Base-by-base conservation (phyloP, 2,888 invertebrate genomes). In the Corythucha ciliata region DNA sequence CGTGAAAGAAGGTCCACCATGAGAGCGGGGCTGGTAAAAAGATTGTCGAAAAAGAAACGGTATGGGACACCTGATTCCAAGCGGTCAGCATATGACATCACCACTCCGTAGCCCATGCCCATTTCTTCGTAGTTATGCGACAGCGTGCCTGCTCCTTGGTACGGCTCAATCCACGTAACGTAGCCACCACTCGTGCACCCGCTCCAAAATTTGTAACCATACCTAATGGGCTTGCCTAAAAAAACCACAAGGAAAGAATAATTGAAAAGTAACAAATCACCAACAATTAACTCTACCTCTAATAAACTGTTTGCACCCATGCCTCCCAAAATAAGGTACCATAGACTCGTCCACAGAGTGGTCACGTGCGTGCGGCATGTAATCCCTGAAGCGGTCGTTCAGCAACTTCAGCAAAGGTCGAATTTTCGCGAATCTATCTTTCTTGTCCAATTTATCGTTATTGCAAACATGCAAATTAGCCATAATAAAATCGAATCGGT, bases 191-290 rank as follows among this genome's bases (percentile, higher is more conserved):
- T 14, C 4, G 33, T 33, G 4, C 16, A 14, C 4, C 16, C 33
- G 4, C 16, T 16, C 33, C 33, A 33, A 4, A 56, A 37, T 46
- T 56, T 56, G 32, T 53, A 56, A 6, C 53, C 51, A 50, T 42
- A 56, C 21, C 45, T 20, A 10, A 57, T 57, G 12, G 52, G 58
- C 33, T 57, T 58, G 3, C 54, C 55, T 33, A 33, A 33, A 4
- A 33, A 14, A n/a, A n/a, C n/a, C n/a, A n/a, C n/a, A n/a, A n/a
- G n/a, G n/a, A n/a, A n/a, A n/a, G n/a, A n/a, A n/a, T n/a, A n/a
- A n/a, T n/a, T n/a, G n/a, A n/a, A n/a, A n/a, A n/a, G n/a, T n/a
- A n/a, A n/a, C n/a, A n/a, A n/a, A n/a, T n/a, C n/a, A n/a, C n/a
- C n/a, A n/a, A n/a, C n/a, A n/a, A n/a, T n/a, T n/a, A n/a, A n/a